These are phyloP conservation scores for Osmerus mordax DNA, from an alignment of 2,113 vertebrate genomes.

Conservation along the genomic window DNA sequence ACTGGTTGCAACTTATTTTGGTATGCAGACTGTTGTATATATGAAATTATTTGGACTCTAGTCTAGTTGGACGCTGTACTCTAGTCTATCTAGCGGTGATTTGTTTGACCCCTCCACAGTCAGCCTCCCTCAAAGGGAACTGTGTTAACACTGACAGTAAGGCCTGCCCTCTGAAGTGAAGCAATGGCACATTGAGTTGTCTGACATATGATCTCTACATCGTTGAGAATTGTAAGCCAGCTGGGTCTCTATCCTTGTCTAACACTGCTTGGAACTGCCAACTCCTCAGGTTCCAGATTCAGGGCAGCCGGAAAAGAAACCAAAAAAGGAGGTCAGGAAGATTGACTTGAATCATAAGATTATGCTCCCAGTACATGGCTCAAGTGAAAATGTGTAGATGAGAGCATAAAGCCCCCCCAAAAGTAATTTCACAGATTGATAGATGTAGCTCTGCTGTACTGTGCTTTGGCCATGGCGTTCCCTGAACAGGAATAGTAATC, in stretches of 20 bases:
- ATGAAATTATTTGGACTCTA: background rate
- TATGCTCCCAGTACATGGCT: constrained; percentile 44
- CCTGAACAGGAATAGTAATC: constrained; percentile 17
- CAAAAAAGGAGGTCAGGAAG: constrained; percentile 57
- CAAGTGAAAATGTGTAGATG: constrained; percentile 50
- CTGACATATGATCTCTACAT: constrained; percentile 47
- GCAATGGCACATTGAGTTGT: constrained; percentile 14
- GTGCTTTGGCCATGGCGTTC: constrained; percentile 2
- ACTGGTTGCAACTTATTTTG: background rate
- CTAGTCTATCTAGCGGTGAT: background rate
- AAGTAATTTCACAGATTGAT: constrained; percentile 62
- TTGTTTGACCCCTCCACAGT: background rate
- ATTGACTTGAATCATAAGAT: constrained; percentile 57
- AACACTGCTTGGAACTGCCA: constrained; percentile 26
- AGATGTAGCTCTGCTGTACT: constrained; percentile 18
- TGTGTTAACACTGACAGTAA: constrained; percentile 36
- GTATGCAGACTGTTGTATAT: constrained; percentile 2
- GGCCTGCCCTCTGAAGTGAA: constrained; percentile 32
- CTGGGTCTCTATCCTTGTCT: constrained; percentile 24
- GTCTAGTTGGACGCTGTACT: background rate
- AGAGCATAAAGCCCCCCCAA: constrained; percentile 47
- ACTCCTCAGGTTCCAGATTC: constrained; percentile 30
- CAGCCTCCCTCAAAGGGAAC: background rate
- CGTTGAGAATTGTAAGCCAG: constrained; percentile 33
- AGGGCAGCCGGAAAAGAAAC: constrained; percentile 23